Evolutionary conservation across 2,888 invertebrate species (phyloP), one percentile per base, ranked within the genome.

Genomic region (Oscheius sp.): DNA sequence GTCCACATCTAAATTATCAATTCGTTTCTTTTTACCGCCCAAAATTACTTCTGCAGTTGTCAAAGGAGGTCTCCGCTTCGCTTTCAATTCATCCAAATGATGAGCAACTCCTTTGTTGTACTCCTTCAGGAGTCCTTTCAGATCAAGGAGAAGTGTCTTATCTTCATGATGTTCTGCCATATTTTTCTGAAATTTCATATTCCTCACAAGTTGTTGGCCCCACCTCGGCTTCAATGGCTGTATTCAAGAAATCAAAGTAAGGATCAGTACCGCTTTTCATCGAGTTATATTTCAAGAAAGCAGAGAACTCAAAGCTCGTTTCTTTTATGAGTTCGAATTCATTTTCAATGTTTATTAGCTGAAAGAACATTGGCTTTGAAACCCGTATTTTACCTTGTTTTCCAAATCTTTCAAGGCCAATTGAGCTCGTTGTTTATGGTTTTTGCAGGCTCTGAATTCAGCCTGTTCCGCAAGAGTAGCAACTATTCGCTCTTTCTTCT

Each of bases 241-340:
- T n/a, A 12, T 29, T 58, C 29, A 58, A 25, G 27, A 16, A 58
- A 35, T 27, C 13, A n/a, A 27, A 58, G 29, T 58, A 58, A 5
- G 58, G 58, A 12, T 58, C 58, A 2, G n/a, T 29, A 12, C 58
- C 58, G 2, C 13, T 21, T 27, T 58, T 58, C 7, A 58, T 1
- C 13, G 58, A 58, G 18, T 35, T 58, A 29, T 27, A 27, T 27
- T 58, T 58, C 2, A 58, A 29, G 12, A 25, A 58, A 27, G 58
- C 58, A 16, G 58, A 58, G 58, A 58, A 58, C 29, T 58, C 58
- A 12, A 58, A 27, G 58, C 58, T 29, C 13, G 25, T 58, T 27
- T 58, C 29, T 12, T 58, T 58, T 12, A 58, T 58, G 25, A 58
- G 27, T 1, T 27, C 25, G 12, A 27, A 58, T 29, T 58, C 58